phyloP scores from a whole-genome alignment of 1,140 invertebrate genomes.

The Phenacoccus solenopsis region DNA sequence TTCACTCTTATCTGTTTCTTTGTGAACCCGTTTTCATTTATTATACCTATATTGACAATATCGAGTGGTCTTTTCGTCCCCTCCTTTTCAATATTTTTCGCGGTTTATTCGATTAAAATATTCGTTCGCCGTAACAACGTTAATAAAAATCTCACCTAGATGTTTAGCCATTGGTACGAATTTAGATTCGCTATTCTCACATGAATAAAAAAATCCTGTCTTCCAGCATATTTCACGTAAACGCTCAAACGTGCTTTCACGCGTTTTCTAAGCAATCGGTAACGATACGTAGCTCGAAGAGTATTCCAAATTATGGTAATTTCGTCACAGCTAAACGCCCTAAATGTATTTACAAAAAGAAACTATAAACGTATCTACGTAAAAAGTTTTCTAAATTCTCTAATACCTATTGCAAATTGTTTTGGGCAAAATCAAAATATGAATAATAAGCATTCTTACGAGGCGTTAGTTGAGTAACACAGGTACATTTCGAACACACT shows the following conservation, averaged over 20 bases:
- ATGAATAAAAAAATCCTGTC: background rate
- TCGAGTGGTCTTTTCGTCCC: background rate
- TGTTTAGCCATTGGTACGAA: background rate
- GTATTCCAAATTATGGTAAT: background rate
- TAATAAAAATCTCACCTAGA: background rate
- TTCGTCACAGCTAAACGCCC: background rate
- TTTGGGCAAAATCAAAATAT: background rate
- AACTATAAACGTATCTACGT: background rate
- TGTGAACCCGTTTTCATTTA: background rate
- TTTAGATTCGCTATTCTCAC: too few relatives aligned
- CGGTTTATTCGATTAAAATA: background rate
- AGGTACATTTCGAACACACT: too few relatives aligned
- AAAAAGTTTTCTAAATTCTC: background rate
- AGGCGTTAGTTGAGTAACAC: too few relatives aligned
- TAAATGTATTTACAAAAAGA: background rate
- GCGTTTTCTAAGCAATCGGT: background rate
- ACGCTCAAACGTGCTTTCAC: background rate
- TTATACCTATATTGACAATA: slow-evolving; percentile 3
- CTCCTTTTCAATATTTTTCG: background rate
- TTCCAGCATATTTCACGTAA: background rate
- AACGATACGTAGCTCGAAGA: background rate
- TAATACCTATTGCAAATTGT: background rate
- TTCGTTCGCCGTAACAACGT: background rate
- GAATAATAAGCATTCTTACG: background rate
- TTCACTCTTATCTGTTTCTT: slow-evolving; percentile 9